A percentile compares a stretch with the other conserved stretches of the same genome.
phyloP scores from a whole-genome alignment of 2,797 vertebrate genomes.

The Pseudopleuronectes americanus region DNA sequence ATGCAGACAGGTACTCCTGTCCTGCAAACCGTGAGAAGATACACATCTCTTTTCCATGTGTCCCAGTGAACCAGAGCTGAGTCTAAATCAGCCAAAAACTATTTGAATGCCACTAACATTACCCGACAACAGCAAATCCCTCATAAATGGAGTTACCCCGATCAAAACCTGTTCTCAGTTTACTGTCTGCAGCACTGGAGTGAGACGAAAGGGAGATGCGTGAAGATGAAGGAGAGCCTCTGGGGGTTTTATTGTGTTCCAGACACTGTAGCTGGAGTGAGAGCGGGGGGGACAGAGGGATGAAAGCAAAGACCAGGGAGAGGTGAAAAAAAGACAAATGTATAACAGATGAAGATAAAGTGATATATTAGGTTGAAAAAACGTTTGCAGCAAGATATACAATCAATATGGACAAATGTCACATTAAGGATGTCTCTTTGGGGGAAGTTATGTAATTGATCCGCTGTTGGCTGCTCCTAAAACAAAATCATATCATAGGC shows the following conservation, averaged over 20 bases:
- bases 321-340: constrained; percentile 32
- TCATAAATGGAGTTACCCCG: constrained; percentile 54
- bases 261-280: constrained; percentile 39
- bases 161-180: constrained; percentile 52
- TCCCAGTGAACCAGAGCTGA: constrained; percentile 28
- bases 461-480: constrained; percentile 9
- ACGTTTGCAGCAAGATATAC: not conserved
- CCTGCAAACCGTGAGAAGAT: constrained; percentile 31
- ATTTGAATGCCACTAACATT: constrained; percentile 24
- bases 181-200: constrained; percentile 33
- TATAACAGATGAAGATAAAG: constrained; percentile 24
- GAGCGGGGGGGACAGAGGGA: constrained; percentile 30
- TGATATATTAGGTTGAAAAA: constrained; percentile 24
- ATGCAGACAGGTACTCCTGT: constrained; percentile 25
- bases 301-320: constrained; percentile 25
- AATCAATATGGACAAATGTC: constrained; percentile 3
- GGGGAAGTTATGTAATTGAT: constrained; percentile 6
- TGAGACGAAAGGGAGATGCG: constrained; percentile 53
- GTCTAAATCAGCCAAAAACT: not conserved
- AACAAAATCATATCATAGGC: constrained; percentile 26
- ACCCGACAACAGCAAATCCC: constrained; percentile 57
- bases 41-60: constrained; percentile 43
- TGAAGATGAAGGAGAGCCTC: constrained; percentile 61
- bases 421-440: not conserved
- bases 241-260: constrained; percentile 54